These are phyloP conservation scores for Protonemura montana DNA, from an alignment of 2,888 invertebrate species.

Conservation along the genomic window DNA sequence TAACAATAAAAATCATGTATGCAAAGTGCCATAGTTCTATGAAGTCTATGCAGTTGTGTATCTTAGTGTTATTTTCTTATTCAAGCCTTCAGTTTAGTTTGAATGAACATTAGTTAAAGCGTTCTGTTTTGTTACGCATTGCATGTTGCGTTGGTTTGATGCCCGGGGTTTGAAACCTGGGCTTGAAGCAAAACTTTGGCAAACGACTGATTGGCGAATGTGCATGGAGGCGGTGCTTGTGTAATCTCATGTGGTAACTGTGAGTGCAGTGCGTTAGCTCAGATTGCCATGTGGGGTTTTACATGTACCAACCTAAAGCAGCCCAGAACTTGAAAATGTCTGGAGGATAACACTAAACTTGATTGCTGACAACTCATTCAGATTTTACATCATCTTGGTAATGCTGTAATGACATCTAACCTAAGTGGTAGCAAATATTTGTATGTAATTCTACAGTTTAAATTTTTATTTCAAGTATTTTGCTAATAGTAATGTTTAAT, in stretches of 20 bases:
- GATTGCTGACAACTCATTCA: background rate
- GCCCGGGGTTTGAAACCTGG: background rate
- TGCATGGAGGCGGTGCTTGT: constrained; percentile 60
- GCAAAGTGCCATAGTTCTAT: background rate
- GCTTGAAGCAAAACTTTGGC: background rate
- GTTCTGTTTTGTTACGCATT: background rate
- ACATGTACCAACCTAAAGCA: constrained; percentile 64
- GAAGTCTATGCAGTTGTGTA: background rate
- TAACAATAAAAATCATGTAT: background rate
- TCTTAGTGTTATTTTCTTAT: background rate
- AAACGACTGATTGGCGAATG: background rate
- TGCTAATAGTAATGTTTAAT: background rate
- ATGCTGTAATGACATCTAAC: background rate
- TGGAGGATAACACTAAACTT: constrained; percentile 1
- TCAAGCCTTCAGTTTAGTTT: background rate
- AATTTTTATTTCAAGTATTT: background rate
- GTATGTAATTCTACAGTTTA: constrained; percentile 16
- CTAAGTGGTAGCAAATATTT: background rate
- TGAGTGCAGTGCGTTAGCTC: constrained; percentile 75
- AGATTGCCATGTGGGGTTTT: constrained; percentile 89
- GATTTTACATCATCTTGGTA: background rate
- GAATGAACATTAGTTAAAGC: background rate
- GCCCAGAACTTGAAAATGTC: constrained; percentile 24
- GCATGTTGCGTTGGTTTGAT: constrained; percentile 4
- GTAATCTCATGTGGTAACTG: constrained; percentile 99